phyloP scores from a whole-genome alignment of 1,140 invertebrate genomes.

The Pogonus chalceus region DNA sequence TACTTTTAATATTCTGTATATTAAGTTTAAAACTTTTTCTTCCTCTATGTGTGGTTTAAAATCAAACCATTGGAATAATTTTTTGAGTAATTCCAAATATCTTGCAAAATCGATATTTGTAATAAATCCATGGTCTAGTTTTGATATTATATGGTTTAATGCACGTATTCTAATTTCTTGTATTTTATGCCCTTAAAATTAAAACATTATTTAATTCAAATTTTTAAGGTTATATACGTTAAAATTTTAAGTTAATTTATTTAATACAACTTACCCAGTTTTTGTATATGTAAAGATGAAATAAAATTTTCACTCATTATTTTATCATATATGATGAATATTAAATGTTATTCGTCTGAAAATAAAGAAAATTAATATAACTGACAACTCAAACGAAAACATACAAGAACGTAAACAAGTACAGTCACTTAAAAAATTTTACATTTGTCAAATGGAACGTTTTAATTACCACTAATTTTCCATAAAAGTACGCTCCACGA shows the following conservation, averaged over 20 bases:
- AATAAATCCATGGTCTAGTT: slow-evolving; percentile 27
- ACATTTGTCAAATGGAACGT: not conserved
- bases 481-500: slow-evolving; percentile 14
- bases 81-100: slow-evolving; percentile 27
- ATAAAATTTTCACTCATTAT: slow-evolving; percentile 24
- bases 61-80: slow-evolving; percentile 31
- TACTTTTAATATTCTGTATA: slow-evolving; percentile 25
- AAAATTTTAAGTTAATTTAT: slow-evolving; percentile 6
- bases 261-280: slow-evolving; percentile 24
- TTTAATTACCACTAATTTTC: slow-evolving; percentile 5
- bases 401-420: not conserved
- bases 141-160: slow-evolving; percentile 27
- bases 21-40: slow-evolving; percentile 24
- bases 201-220: slow-evolving; percentile 7
- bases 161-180: slow-evolving; percentile 32
- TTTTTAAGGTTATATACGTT: not conserved
- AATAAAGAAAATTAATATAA: not conserved
- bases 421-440: not conserved
- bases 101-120: slow-evolving; percentile 29
- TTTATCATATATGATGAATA: not conserved
- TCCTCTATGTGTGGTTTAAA: slow-evolving; percentile 24
- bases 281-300: slow-evolving; percentile 26
- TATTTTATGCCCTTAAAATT: slow-evolving; percentile 29
- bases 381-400: not conserved
- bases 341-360: not conserved